phyloP scores from a whole-genome alignment of 35 echinoderm and acorn worm species.

The Lytechinus variegatus region DNA sequence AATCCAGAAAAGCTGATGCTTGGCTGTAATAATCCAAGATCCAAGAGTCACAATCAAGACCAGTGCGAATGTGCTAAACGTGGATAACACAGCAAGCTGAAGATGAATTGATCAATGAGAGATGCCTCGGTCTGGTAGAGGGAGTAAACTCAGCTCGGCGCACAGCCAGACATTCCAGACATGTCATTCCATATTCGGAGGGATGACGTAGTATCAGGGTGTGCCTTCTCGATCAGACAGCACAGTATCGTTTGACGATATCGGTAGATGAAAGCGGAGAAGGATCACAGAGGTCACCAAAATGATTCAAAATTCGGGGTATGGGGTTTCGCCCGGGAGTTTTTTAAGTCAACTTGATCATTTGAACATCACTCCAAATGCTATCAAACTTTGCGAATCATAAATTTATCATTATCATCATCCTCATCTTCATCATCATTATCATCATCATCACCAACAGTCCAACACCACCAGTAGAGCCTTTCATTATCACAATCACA shows the following conservation, averaged over 20 bases:
- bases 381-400: too few relatives aligned
- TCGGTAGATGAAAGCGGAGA: not conserved
- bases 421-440: too few relatives aligned
- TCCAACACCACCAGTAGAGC: too few relatives aligned
- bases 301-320: too few relatives aligned
- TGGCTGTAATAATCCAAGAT: not conserved
- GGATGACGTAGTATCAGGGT: constrained; percentile 44
- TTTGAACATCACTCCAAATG: too few relatives aligned
- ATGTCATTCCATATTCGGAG: constrained; percentile 53
- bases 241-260: not conserved
- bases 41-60: not conserved
- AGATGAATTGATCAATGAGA: not conserved
- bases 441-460: too few relatives aligned
- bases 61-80: not conserved
- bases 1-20: not conserved
- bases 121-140: not conserved
- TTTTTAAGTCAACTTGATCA: too few relatives aligned
- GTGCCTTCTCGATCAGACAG: not conserved
- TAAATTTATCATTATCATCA: too few relatives aligned
- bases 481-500: too few relatives aligned
- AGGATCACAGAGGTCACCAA: not conserved
- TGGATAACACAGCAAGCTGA: not conserved
- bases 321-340: too few relatives aligned
- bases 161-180: constrained; percentile 52
- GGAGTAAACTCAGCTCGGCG: not conserved